phyloP scores from a whole-genome alignment of 1,140 invertebrate species.

The Saccostrea glomerata region DNA sequence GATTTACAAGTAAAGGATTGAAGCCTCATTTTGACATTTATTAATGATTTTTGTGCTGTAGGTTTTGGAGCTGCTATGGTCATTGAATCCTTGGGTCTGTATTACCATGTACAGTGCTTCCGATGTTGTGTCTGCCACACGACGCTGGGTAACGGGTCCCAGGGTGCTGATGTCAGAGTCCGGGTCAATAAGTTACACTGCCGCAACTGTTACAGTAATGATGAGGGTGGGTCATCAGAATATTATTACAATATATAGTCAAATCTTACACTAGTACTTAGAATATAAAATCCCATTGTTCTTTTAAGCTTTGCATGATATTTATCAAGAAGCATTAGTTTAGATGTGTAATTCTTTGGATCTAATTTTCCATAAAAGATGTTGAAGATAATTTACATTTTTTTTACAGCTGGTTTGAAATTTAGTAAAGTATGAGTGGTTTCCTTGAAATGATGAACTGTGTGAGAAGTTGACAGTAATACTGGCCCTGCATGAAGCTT shows the following conservation, averaged over 20 bases:
- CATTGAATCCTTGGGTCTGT: slow-evolving; percentile 95
- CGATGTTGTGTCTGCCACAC: slow-evolving; percentile 97
- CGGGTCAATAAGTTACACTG: slow-evolving; percentile 95
- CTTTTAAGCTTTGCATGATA: not conserved
- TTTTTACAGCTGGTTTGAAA: slow-evolving; percentile 30
- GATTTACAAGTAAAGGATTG: too few species aligned
- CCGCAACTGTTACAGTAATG: slow-evolving; percentile 97
- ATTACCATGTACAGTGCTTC: slow-evolving; percentile 99
- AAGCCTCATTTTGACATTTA: not conserved
- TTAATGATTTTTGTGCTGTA: slow-evolving; percentile 76
- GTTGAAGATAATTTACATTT: not conserved
- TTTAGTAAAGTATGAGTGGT: slow-evolving; percentile 5
- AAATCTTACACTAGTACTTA: too few species aligned
- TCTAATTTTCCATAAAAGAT: not conserved
- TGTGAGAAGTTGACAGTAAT: not conserved
- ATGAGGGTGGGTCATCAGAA: slow-evolving; percentile 85
- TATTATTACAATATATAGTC: not conserved
- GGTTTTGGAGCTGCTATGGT: slow-evolving; percentile 98
- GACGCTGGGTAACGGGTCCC: slow-evolving; percentile 90
- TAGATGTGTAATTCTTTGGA: not conserved
- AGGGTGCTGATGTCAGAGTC: slow-evolving; percentile 96
- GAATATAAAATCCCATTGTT: not conserved
- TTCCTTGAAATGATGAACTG: not conserved
- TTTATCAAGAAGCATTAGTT: not conserved
- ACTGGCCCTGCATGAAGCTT: not conserved